Evolutionary conservation across 2,113 vertebrate species (phyloP).

Genomic region (Axis porcinus): DNA sequence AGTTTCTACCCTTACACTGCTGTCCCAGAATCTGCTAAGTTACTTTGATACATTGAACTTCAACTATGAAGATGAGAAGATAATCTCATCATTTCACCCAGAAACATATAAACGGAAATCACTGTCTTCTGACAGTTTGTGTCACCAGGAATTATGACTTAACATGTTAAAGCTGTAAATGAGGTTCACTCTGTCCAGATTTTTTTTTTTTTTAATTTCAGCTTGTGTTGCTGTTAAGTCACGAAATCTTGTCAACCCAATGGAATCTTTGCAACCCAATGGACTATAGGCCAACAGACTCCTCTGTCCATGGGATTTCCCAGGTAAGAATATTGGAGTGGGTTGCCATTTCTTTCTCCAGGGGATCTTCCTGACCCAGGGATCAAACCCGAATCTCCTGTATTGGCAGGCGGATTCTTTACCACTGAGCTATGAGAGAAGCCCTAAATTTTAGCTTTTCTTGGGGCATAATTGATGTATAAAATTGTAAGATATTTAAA

Average conservation of each 20-base stretch:
- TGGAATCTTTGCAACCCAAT: background rate
- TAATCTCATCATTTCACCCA: background rate
- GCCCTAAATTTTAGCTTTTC: background rate
- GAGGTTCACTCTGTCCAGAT: background rate
- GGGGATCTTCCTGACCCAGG: background rate
- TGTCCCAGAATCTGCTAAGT: background rate
- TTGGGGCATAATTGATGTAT: background rate
- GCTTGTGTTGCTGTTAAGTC: background rate
- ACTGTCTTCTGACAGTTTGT: background rate
- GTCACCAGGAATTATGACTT: background rate
- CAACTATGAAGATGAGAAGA: background rate
- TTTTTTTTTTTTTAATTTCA: background rate
- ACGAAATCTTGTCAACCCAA: accelerated
- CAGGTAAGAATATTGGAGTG: background rate
- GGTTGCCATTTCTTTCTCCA: background rate
- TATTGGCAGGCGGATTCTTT: accelerated
- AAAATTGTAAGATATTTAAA: background rate
- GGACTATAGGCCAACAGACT: background rate
- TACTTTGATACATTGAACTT: background rate
- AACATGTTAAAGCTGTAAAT: background rate
- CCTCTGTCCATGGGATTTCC: background rate
- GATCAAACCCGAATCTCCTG: background rate
- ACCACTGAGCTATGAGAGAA: background rate
- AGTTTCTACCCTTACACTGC: background rate
- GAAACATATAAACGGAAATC: background rate